These are phyloP conservation scores for Ips nitidus DNA, from an alignment of 1,140 invertebrate species.

Conservation along the genomic window DNA sequence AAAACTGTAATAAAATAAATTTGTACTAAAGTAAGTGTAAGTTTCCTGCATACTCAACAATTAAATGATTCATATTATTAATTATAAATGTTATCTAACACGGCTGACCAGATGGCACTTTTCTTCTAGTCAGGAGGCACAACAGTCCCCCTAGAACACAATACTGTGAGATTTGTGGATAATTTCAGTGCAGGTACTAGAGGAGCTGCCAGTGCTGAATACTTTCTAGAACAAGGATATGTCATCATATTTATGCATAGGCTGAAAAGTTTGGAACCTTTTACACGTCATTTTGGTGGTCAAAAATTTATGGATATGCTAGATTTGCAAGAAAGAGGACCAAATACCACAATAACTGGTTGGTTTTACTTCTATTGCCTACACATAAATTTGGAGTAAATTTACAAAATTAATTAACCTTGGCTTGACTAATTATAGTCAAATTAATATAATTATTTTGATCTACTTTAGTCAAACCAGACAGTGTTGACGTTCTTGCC, in stretches of 20 bases:
- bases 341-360: constrained; percentile 63
- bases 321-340: constrained; percentile 62
- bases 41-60: too few species aligned
- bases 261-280: constrained; percentile 86
- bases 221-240: constrained; percentile 84
- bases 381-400: background rate
- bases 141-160: constrained; percentile 93
- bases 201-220: constrained; percentile 92
- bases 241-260: constrained; percentile 79
- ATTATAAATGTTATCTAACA: too few species aligned
- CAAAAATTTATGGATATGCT: constrained; percentile 81
- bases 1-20: too few species aligned
- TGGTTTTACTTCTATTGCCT: background rate
- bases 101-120: background rate
- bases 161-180: constrained; percentile 96
- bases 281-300: constrained; percentile 79
- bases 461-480: constrained; percentile 63
- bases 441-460: background rate
- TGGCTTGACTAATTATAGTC: too few species aligned
- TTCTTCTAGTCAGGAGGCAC: constrained; percentile 87
- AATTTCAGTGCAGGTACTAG: constrained; percentile 97
- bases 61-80: too few species aligned
- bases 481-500: constrained; percentile 64
- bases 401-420: background rate
- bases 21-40: too few species aligned